Conservation (phyloP, 2,888 invertebrate species). For the Odiellus spinosus region DNA sequence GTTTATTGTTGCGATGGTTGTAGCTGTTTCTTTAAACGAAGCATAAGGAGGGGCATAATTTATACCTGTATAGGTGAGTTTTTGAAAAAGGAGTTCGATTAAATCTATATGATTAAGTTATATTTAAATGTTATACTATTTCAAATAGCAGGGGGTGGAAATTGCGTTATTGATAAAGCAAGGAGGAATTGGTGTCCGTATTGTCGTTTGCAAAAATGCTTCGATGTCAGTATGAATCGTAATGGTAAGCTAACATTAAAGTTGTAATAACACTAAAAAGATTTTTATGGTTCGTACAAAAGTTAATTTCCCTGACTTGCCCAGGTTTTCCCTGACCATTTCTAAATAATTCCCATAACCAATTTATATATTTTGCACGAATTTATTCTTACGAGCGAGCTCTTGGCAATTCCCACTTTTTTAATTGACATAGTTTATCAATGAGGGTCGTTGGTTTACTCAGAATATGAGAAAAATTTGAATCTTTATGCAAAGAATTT, state of each 20-base stretch:
- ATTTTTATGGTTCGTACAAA: neutral
- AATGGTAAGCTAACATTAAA: slow-evolving; percentile 37
- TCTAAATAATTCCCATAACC: no score
- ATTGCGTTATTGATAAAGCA: slow-evolving; percentile 61
- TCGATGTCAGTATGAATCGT: slow-evolving; percentile 58
- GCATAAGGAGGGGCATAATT: slow-evolving; percentile 50
- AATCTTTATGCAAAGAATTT: no score
- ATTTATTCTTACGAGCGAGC: no score
- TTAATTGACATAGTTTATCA: no score
- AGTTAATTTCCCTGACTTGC: no score
- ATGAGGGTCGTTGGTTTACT: no score
- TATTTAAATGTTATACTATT: neutral
- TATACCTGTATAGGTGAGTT: slow-evolving; percentile 60
- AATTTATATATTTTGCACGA: no score
- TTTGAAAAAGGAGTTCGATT: no score
- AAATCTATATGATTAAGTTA: neutral
- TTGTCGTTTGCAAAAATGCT: slow-evolving; percentile 61
- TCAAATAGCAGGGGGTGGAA: slow-evolving; percentile 46
- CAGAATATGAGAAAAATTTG: no score
- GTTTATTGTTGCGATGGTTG: slow-evolving; percentile 74
- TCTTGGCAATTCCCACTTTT: no score
- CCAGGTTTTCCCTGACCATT: no score
- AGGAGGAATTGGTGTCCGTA: slow-evolving; percentile 74
- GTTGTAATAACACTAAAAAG: neutral
- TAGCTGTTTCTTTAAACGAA: slow-evolving; percentile 75